Base-by-base conservation (phyloP, 2,888 invertebrate genomes). In the Pasiphila rectangulata region DNA sequence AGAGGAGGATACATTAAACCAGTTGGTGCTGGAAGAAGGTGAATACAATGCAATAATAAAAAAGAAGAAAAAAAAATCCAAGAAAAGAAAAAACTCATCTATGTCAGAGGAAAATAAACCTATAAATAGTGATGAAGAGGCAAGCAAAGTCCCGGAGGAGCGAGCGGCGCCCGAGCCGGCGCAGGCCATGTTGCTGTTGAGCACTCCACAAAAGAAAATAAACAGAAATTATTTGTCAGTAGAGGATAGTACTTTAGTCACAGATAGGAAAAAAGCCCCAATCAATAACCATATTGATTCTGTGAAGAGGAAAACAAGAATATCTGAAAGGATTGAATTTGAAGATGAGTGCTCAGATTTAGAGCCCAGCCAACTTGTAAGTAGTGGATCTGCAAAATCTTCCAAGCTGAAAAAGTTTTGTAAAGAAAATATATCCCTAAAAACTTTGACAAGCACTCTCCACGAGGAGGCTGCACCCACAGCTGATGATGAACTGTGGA, bases 401-500 rank as follows among this genome's bases (percentile, higher is more conserved):
- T 37, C 49, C 17, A 64, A 67, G 51, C 34, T 80, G 5, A 64
- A 63, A 44, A 54, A 60, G n/a, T 79, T 70, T 49, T 13, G 76
- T 1, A 70, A 68, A 51, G 37, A 46, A n/a, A 72, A 73, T 50
- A 23, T 45, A 16, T 57, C 69, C 29, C 57, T 82, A 9, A 64
- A 63, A 24, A 45, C 50, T n/a, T 39, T 70, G n/a, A 15, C 46
- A 9, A 23, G 51, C n/a, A 57, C 51, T 36, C 24, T 54, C 12
- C 34, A 56, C 5, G 46, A 29, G 10, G 55, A 58, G 27, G 32
- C 58, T 19, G 35, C 54, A 9, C 53, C 80, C 16, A 67, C 71
- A 4, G 49, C 57, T 20, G 67, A 81, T 59, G 83, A 85, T 57
- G 83, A 84, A 21, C 51, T 83, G 36, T 85, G 81, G 80, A 53